Evolutionary conservation across 2,113 vertebrate genomes (phyloP).

Genomic region (Jacana jacana): DNA sequence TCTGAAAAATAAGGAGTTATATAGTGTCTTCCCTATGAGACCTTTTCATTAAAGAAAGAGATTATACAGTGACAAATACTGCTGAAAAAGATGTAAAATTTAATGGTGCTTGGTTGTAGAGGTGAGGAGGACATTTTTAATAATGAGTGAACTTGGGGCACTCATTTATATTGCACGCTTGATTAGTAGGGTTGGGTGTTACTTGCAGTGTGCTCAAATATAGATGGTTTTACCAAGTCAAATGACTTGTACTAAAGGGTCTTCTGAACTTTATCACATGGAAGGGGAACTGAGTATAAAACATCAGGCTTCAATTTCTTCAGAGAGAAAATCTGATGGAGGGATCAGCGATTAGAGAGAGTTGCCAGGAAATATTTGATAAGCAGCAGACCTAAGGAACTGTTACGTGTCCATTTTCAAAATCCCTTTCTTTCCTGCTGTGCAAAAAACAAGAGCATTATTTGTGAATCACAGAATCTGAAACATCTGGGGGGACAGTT

Average conservation of each 20-base stretch:
- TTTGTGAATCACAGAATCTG: constrained; percentile 25
- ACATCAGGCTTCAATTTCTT: constrained; percentile 28
- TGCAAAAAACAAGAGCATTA: constrained; percentile 1
- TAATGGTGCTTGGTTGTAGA: background rate
- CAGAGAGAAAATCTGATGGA: constrained; percentile 8
- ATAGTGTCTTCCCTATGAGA: background rate
- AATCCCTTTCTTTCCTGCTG: constrained; percentile 39
- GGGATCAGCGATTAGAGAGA: constrained; percentile 14
- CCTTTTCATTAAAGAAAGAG: background rate
- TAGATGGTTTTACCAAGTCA: background rate
- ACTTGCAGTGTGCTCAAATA: background rate
- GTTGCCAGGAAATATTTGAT: constrained; percentile 47
- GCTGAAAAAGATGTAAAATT: background rate
- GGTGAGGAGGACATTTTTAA: background rate
- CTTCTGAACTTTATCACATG: background rate
- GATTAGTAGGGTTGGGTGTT: background rate
- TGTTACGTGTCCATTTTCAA: background rate
- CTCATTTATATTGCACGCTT: background rate
- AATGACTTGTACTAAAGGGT: background rate
- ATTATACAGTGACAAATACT: background rate
- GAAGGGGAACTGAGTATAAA: background rate
- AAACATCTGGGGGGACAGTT: constrained; percentile 10
- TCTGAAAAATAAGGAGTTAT: background rate
- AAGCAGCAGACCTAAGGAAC: constrained; percentile 36
- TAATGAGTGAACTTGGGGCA: background rate